Conservation (phyloP, 2,888 invertebrate species). For the Phaonia tiefii region DNA sequence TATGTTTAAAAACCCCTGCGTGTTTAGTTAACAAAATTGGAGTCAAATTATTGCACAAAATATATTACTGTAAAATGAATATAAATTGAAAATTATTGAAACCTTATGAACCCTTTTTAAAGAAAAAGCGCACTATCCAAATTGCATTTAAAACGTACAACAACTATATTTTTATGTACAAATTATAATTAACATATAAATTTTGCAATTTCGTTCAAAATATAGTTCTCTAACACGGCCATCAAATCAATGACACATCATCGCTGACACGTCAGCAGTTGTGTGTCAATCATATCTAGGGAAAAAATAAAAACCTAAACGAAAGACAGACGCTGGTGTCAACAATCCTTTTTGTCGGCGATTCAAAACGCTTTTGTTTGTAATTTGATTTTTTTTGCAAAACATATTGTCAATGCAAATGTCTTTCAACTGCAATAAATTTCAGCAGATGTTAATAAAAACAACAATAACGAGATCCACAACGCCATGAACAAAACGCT, state of each 20-base stretch:
- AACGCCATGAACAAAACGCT: background rate
- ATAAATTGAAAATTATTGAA: too few species aligned
- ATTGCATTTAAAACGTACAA: too few species aligned
- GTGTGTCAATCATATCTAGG: slow-evolving; percentile 27
- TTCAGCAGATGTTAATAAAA: slow-evolving; percentile 38
- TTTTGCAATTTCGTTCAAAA: too few species aligned
- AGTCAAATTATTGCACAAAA: too few species aligned
- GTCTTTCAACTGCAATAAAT: slow-evolving; percentile 36
- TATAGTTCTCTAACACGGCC: background rate
- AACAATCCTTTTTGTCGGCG: slow-evolving; percentile 30
- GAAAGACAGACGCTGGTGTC: slow-evolving; percentile 2
- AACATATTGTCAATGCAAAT: slow-evolving; percentile 29
- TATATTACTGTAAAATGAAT: too few species aligned
- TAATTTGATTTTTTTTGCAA: background rate
- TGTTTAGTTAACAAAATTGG: too few species aligned
- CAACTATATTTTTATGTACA: too few species aligned
- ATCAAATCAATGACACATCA: slow-evolving; percentile 1
- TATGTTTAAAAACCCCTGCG: too few species aligned
- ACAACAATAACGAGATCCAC: background rate
- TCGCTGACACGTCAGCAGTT: slow-evolving; percentile 14
- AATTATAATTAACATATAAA: too few species aligned
- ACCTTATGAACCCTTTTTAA: too few species aligned
- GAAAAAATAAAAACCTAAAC: background rate
- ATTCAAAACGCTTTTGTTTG: too few species aligned
- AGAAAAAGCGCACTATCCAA: too few species aligned